Base-by-base conservation (phyloP, 2,888 invertebrate genomes). In the Orchestes rusci region DNA sequence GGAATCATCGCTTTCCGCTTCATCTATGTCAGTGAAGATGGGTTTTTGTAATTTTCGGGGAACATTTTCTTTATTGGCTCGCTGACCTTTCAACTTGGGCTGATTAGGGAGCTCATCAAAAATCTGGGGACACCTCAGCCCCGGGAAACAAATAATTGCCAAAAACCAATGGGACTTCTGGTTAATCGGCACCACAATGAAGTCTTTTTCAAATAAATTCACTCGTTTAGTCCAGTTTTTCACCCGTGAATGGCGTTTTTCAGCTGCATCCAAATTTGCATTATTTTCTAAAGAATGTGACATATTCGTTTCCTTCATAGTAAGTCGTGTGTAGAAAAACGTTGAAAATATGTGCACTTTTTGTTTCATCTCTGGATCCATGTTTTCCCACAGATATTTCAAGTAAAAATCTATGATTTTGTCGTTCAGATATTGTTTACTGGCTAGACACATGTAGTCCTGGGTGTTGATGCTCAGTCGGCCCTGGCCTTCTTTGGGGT, bases 111-210 rank as follows among this genome's bases (percentile, higher is more conserved):
- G 70, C 59, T 82, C 80, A 39, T 83, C 82, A 66, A 76, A 77
- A 53, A 81, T 81, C 38, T 79, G 73, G 39, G 80, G 77, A 1
- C 82, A 84, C 38, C 81, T 81, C 52, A 91, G 70, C 39, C 84
- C 84, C 32, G 97, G 95, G 67, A 84, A 96, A 67, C 96, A 97
- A 43, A 99, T 88, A 37, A 97, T 90, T 2, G 94, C 95, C 56
- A 99, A 76, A 70, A 92, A 96, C 97, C 97, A 97, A 73, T 97
- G 97, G 33, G 87, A 92, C 74, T 91, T 89, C 72, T 97, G 95
- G 73, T 97, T 96, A 42, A 99, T 94, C 53, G 99, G 99, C 65
- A 99, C 85, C 53, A 99, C 81, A 50, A 99, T 80, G 66, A 84
- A 97, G 68, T 97, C 96, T 73, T 96, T 97, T 35, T 87, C 82